These are phyloP conservation scores for Camponotus pennsylvanicus DNA, from an alignment of 1,140 invertebrate species.

Conservation along the genomic window DNA sequence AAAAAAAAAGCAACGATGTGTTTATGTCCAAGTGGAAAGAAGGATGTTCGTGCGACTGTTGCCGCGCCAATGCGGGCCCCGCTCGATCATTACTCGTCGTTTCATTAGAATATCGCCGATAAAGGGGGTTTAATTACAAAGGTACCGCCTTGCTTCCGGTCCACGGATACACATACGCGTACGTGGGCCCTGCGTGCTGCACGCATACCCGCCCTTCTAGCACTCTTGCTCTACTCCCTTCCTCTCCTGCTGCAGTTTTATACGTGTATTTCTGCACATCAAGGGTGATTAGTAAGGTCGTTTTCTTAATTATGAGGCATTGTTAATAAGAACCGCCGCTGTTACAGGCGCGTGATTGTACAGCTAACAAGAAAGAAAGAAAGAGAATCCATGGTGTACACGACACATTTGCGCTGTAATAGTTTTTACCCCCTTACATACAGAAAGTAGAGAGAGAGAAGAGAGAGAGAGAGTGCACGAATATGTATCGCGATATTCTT, in stretches of 20 bases:
- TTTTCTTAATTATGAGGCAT: conserved; percentile 74
- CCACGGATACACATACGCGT: conserved; percentile 66
- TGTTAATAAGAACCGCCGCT: conserved; percentile 50
- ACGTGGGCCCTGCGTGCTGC: conserved; percentile 76
- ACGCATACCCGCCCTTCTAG: conserved; percentile 71
- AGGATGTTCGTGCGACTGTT: conserved; percentile 43
- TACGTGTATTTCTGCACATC: conserved; percentile 67
- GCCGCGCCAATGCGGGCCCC: conserved; percentile 38
- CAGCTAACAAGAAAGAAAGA: conserved; percentile 42
- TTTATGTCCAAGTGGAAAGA: background rate
- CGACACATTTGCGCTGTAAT: conserved; percentile 9
- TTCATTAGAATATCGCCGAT: conserved; percentile 84
- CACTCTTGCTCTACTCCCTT: background rate
- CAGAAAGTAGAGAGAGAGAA: background rate
- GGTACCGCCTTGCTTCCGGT: conserved; percentile 79
- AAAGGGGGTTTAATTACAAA: conserved; percentile 84
- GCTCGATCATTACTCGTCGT: conserved; percentile 80
- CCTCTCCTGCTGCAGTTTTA: conserved; percentile 9
- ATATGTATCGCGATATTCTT: conserved; percentile 23
- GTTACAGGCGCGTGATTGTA: conserved; percentile 53
- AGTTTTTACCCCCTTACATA: conserved; percentile 30
- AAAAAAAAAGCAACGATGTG: background rate
- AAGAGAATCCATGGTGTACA: background rate
- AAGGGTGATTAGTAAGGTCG: conserved; percentile 72
- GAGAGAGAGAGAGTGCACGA: background rate